Percentiles rank a stretch among this genome's conserved stretches.
Evolutionary conservation across 2,113 vertebrate species (phyloP).

Genomic region (Aegotheles bennettii): DNA sequence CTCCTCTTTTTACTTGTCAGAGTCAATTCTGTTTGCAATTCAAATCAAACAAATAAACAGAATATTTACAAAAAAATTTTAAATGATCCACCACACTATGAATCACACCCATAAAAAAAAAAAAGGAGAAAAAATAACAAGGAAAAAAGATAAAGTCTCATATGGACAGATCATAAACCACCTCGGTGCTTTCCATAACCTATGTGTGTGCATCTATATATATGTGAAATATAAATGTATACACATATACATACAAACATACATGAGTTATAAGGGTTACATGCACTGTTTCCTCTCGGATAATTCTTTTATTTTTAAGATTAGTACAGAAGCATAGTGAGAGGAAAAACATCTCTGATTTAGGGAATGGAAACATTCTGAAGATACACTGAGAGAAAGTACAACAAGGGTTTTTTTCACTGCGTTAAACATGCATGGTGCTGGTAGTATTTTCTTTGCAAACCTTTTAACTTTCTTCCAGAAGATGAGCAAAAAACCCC

Average conservation of each 20-base stretch:
- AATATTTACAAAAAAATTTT: constrained; percentile 34
- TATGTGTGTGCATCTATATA: fast-evolving
- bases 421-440: constrained; percentile 38
- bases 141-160: not conserved
- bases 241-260: not conserved
- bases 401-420: not conserved
- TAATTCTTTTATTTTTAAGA: not conserved
- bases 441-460: not conserved
- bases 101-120: not conserved
- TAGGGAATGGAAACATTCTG: not conserved
- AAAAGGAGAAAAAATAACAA: not conserved
- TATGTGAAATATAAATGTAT: not conserved
- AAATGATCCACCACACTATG: not conserved
- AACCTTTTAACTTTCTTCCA: constrained; percentile 60
- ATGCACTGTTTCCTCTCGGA: not conserved
- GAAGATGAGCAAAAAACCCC: constrained; percentile 47
- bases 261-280: not conserved
- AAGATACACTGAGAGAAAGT: constrained; percentile 27
- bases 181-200: not conserved
- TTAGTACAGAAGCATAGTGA: not conserved
- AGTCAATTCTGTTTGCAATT: constrained; percentile 73
- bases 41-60: constrained; percentile 72
- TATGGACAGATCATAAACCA: not conserved
- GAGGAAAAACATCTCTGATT: not conserved
- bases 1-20: constrained; percentile 76